These are phyloP conservation scores for Petrophora chlorosata DNA, from an alignment of 2,888 invertebrate species.

Conservation along the genomic window DNA sequence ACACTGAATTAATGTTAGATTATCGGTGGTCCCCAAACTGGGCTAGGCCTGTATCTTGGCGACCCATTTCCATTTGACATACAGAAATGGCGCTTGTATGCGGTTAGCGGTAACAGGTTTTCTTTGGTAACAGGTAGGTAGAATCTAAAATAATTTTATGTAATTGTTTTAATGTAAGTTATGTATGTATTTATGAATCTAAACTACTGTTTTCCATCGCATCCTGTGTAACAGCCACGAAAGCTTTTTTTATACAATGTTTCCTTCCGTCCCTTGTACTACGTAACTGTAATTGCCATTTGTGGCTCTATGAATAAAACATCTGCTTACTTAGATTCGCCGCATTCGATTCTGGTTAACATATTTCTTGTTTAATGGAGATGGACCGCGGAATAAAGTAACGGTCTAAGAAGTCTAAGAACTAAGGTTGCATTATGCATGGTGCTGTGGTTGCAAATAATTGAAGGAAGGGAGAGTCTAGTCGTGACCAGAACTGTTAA, in stretches of 20 bases:
- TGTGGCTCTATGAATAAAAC: constrained; percentile 71
- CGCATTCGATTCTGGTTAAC: constrained; percentile 65
- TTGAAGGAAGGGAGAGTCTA: constrained; percentile 1
- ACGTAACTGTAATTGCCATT: constrained; percentile 72
- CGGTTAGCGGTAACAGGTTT: too few species aligned
- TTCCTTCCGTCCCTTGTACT: constrained; percentile 42
- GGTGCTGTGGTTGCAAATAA: constrained; percentile 23
- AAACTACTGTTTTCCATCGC: constrained; percentile 11
- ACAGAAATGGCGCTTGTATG: too few species aligned
- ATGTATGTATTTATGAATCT: background rate
- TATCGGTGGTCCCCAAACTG: too few species aligned
- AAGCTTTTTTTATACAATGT: constrained; percentile 45
- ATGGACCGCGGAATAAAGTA: constrained; percentile 55
- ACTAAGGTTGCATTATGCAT: constrained; percentile 30
- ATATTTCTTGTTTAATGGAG: constrained; percentile 62
- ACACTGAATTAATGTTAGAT: too few species aligned
- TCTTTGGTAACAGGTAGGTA: too few species aligned
- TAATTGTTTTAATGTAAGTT: too few species aligned
- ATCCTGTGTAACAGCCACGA: constrained; percentile 29
- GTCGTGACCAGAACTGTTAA: constrained; percentile 9
- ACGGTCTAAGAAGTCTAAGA: constrained; percentile 32
- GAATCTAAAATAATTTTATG: too few species aligned
- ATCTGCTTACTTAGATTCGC: constrained; percentile 68
- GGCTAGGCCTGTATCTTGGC: too few species aligned
- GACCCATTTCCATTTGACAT: too few species aligned